Evolutionary conservation across 2,888 invertebrate genomes (phyloP).

Genomic region (Agrotis exclamationis): DNA sequence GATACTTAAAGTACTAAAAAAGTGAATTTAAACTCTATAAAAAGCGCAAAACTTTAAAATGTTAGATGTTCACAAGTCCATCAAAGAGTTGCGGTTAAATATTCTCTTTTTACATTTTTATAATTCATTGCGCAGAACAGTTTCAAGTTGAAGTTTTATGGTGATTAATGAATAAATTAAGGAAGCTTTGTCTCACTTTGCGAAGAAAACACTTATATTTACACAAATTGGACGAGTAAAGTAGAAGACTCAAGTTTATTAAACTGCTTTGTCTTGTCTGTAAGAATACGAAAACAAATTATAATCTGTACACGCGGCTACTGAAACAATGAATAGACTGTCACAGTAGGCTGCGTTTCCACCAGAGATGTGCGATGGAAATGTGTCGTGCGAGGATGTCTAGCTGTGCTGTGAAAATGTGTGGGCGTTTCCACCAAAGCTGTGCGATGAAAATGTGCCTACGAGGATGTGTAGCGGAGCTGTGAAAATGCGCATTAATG

Average conservation of each 20-base stretch:
- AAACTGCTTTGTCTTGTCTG: not conserved
- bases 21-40: conserved; percentile 3
- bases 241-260: conserved; percentile 4
- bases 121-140: conserved; percentile 45
- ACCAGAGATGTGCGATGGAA: too few relatives aligned
- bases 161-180: conserved; percentile 57
- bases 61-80: conserved; percentile 32
- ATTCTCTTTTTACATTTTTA: conserved; percentile 50
- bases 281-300: conserved; percentile 19
- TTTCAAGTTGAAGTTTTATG: conserved; percentile 52
- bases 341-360: too few relatives aligned
- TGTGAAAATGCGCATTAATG: too few relatives aligned
- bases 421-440: too few relatives aligned
- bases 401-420: too few relatives aligned
- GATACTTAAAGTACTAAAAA: conserved; percentile 5
- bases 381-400: too few relatives aligned
- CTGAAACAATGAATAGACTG: not conserved
- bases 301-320: not conserved
- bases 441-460: too few relatives aligned
- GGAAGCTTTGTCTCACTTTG: conserved; percentile 32
- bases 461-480: too few relatives aligned
- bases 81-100: conserved; percentile 33
- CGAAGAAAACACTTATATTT: conserved; percentile 29
- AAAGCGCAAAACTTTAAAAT: conserved; percentile 27
- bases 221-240: conserved; percentile 25